These are phyloP conservation scores for Danaus melanippus DNA, from an alignment of 1,140 invertebrate species.

Conservation along the genomic window DNA sequence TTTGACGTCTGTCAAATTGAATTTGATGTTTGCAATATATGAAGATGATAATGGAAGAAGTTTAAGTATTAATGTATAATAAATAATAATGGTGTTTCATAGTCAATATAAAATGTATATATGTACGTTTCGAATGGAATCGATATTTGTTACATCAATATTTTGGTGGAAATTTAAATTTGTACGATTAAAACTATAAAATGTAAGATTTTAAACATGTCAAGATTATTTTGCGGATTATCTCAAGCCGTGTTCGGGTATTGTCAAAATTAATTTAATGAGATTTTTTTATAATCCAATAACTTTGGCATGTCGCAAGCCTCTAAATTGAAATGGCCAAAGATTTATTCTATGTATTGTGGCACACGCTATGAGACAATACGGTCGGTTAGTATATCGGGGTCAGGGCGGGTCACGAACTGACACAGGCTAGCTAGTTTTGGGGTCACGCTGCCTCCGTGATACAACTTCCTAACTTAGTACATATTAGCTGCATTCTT, in stretches of 20 bases:
- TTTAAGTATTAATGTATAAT: background rate
- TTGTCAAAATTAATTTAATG: too few species aligned
- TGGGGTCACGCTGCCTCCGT: conserved; percentile 34
- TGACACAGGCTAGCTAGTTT: conserved; percentile 35
- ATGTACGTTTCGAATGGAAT: too few species aligned
- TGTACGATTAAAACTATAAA: background rate
- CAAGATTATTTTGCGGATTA: conserved; percentile 7
- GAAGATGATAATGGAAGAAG: background rate
- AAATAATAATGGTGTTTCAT: background rate
- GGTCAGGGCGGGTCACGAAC: conserved; percentile 60
- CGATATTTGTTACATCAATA: too few species aligned
- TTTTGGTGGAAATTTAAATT: too few species aligned
- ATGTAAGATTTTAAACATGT: conserved; percentile 10
- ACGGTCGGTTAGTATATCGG: conserved; percentile 57
- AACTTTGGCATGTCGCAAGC: too few species aligned
- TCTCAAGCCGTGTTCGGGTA: background rate
- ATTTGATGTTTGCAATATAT: background rate
- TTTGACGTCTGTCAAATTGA: background rate
- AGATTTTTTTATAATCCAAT: too few species aligned
- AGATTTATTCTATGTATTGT: conserved; percentile 25
- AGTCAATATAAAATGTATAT: too few species aligned
- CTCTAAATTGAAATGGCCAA: too few species aligned
- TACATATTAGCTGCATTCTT: conserved; percentile 12
- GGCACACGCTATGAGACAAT: conserved; percentile 48
- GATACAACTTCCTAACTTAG: conserved; percentile 15